phyloP scores from a whole-genome alignment of 2,888 invertebrate species.

The Aradus depressus region DNA sequence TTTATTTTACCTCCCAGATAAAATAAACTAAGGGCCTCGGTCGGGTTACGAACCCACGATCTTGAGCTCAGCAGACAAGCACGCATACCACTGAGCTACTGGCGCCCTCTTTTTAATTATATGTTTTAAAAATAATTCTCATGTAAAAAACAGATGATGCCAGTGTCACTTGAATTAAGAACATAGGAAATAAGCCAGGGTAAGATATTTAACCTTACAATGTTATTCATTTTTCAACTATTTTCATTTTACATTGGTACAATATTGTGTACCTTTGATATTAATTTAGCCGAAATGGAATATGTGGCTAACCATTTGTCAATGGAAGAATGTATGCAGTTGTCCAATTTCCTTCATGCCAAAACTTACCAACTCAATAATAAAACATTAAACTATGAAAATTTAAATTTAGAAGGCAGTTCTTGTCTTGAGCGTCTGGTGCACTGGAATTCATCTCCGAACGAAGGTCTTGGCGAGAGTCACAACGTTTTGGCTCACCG shows the following conservation, averaged over 20 bases:
- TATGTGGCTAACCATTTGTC: conserved; percentile 16
- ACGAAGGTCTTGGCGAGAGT: conserved; percentile 18
- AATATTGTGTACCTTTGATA: conserved; percentile 5
- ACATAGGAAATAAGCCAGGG: too few relatives aligned
- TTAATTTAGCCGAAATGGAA: conserved; percentile 15
- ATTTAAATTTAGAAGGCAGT: not conserved
- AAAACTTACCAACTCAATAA: conserved; percentile 5
- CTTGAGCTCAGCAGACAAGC: too few relatives aligned
- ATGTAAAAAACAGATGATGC: too few relatives aligned
- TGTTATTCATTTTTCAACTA: too few relatives aligned
- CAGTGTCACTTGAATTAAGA: too few relatives aligned
- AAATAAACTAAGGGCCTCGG: too few relatives aligned
- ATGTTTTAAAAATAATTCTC: too few relatives aligned
- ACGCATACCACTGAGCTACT: too few relatives aligned
- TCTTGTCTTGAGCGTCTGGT: conserved; percentile 13
- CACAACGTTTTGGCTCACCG: conserved; percentile 17
- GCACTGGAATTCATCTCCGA: conserved; percentile 18
- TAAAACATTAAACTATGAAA: not conserved
- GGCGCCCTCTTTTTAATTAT: too few relatives aligned
- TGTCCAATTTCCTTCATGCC: conserved; percentile 5
- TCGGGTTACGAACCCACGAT: too few relatives aligned
- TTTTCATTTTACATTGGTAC: not conserved
- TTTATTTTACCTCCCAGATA: too few relatives aligned
- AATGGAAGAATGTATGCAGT: conserved; percentile 8
- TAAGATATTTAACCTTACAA: too few relatives aligned